phyloP scores from a whole-genome alignment of 2,113 vertebrate species.

The Acanthisitta chloris region DNA sequence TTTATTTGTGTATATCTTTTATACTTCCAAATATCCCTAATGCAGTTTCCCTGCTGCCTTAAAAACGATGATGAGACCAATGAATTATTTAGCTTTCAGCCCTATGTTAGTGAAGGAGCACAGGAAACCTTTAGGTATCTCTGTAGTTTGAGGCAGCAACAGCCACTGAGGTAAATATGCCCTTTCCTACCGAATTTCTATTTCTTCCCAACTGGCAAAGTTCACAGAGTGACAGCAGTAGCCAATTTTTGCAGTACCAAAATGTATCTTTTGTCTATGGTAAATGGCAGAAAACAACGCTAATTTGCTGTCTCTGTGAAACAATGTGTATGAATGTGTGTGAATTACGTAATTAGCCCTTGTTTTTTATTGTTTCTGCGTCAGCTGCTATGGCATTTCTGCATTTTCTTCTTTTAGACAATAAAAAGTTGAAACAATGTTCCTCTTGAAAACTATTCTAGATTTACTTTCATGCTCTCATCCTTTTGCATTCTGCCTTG shows the following conservation, averaged over 20 bases:
- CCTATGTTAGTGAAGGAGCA: neutral
- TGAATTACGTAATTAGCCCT: neutral
- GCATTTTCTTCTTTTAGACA: conserved; percentile 31
- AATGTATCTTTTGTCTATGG: neutral
- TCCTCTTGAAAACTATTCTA: neutral
- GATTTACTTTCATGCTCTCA: neutral
- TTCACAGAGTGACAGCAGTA: neutral
- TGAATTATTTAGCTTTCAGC: neutral
- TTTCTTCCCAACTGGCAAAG: neutral
- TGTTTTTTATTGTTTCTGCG: neutral
- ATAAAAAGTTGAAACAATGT: neutral
- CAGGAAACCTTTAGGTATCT: neutral
- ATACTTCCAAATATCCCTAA: neutral
- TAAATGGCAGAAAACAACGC: conserved; percentile 20
- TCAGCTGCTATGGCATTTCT: conserved; percentile 29
- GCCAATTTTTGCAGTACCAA: neutral
- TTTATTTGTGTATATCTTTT: neutral
- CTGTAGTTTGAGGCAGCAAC: neutral
- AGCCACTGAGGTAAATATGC: neutral
- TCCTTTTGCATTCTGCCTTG: neutral
- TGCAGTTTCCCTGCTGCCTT: neutral
- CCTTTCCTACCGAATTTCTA: neutral
- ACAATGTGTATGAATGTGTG: neutral
- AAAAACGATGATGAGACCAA: neutral
- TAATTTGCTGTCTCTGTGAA: neutral